Evolutionary conservation across 2,113 vertebrate genomes (phyloP).

Genomic region (Pogona vitticeps): DNA sequence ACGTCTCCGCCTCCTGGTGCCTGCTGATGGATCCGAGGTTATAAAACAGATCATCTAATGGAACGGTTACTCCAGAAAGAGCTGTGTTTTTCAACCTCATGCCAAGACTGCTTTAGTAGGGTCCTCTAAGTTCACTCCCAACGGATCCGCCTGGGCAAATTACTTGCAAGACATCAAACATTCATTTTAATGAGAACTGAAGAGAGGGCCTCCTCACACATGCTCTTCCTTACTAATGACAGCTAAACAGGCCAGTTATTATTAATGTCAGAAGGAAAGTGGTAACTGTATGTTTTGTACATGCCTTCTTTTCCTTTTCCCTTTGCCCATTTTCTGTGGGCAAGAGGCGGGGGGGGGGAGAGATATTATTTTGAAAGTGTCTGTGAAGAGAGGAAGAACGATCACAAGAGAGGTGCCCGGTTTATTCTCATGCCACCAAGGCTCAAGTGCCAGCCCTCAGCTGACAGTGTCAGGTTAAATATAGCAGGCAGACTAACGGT

Average conservation of each 20-base stretch:
- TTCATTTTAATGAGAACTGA: slow-evolving; percentile 55
- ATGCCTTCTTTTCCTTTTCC: background rate
- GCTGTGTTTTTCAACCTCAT: slow-evolving; percentile 20
- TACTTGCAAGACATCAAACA: slow-evolving; percentile 55
- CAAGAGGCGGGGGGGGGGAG: background rate
- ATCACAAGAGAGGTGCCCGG: slow-evolving; percentile 1
- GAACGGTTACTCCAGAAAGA: slow-evolving; percentile 25
- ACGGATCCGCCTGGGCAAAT: slow-evolving; percentile 47
- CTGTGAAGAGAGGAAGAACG: slow-evolving; percentile 16
- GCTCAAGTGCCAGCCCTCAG: slow-evolving; percentile 54
- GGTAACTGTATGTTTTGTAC: background rate
- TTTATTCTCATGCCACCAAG: slow-evolving; percentile 23
- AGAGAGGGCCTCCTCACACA: background rate
- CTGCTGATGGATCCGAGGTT: slow-evolving; percentile 4
- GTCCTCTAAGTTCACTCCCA: slow-evolving; percentile 34
- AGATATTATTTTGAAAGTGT: background rate
- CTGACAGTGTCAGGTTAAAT: slow-evolving; percentile 62
- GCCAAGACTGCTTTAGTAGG: slow-evolving; percentile 38
- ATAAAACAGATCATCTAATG: slow-evolving; percentile 29
- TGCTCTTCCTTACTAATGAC: slow-evolving; percentile 26
- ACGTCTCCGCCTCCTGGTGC: background rate
- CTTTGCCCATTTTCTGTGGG: background rate
- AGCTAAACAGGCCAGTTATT: slow-evolving; percentile 15
- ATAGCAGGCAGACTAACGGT: slow-evolving; percentile 54
- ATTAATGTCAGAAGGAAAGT: slow-evolving; percentile 48